Evolutionary conservation across 2,888 invertebrate species (phyloP).

Genomic region (Tryphoninae sp.): DNA sequence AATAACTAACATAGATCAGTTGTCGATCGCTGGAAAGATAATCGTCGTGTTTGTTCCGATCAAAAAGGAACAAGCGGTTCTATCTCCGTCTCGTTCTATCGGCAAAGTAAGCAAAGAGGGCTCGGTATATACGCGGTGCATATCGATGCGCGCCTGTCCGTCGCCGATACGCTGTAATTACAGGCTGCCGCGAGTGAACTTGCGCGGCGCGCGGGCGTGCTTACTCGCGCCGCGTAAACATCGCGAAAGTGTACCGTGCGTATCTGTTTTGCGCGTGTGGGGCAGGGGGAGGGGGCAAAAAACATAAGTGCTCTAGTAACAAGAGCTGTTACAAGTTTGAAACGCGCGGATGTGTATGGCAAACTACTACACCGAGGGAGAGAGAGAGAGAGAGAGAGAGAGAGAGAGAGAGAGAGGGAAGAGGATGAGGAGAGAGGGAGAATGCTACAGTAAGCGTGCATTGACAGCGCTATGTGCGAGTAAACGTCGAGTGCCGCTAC

Average conservation of each 20-base stretch:
- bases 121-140: background rate
- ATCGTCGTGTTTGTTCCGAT: slow-evolving; percentile 41
- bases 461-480: slow-evolving; percentile 34
- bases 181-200: slow-evolving; percentile 25
- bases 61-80: background rate
- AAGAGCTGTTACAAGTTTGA: slow-evolving; percentile 65
- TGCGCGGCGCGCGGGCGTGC: slow-evolving; percentile 10
- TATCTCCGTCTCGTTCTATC: background rate
- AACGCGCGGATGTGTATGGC: slow-evolving; percentile 47
- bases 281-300: background rate
- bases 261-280: slow-evolving; percentile 21
- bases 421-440: background rate
- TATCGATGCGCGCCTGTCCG: slow-evolving; percentile 42
- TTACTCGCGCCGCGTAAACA: slow-evolving; percentile 48
- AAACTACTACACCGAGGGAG: slow-evolving; percentile 3
- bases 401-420: background rate
- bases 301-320: slow-evolving; percentile 65
- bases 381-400: slow-evolving; percentile 18
- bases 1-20: background rate
- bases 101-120: background rate
- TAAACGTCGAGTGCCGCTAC: slow-evolving; percentile 44
- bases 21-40: slow-evolving; percentile 35
- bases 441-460: background rate
- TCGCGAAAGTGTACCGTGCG: slow-evolving; percentile 32
- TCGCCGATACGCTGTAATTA: slow-evolving; percentile 56